Base-by-base conservation (phyloP, 2,888 invertebrate genomes). In the Pedicia rivosa region DNA sequence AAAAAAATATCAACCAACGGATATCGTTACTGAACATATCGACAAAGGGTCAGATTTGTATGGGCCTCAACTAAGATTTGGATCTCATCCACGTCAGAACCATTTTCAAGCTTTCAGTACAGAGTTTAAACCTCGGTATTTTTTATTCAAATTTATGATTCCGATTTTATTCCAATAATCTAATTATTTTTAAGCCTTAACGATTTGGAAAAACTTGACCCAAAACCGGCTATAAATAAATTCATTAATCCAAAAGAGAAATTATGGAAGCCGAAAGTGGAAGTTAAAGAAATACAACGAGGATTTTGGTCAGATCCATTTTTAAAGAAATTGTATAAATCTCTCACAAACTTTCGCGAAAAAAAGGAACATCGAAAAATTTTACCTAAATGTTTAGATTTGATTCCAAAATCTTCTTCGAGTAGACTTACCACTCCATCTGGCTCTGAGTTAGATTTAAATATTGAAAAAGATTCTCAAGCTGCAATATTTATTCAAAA, bases 401-500 rank as follows among this genome's bases (percentile, higher is more conserved):
- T 35, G 34, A 28, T 27, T 40, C 12, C 36, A 42, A 13, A 49
- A 46, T 12, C 12, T 19, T 9, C 17, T 9, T 20, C 32, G 6
- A 17, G 17, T 5, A 10, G 17, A 7, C 2, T 13, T 7, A n/a
- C 15, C n/a, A 30, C 31, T 1, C 35, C 40, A 5, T 15, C 38
- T 9, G 54, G 52, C 20, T 49, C 47, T 3, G 45, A 50, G 17
- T 47, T 54, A 6, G 52, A 54, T 22, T 5, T 24, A 14, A 37
- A 44, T 5, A 59, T 63, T 40, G 65, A 67, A 36, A 54, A 63
- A 10, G 47, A 56, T 30, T 65, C 68, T 45, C 60, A 76, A 54
- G 64, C 72, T 3, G 63, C 71, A 19, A 58, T 77, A 26, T 56
- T 70, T 43, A 50, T 82, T 37, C 79, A 82, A 52, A 72, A 70